Conservation (phyloP, 2,797 vertebrate species). For the Pseudochirops corinnae region DNA sequence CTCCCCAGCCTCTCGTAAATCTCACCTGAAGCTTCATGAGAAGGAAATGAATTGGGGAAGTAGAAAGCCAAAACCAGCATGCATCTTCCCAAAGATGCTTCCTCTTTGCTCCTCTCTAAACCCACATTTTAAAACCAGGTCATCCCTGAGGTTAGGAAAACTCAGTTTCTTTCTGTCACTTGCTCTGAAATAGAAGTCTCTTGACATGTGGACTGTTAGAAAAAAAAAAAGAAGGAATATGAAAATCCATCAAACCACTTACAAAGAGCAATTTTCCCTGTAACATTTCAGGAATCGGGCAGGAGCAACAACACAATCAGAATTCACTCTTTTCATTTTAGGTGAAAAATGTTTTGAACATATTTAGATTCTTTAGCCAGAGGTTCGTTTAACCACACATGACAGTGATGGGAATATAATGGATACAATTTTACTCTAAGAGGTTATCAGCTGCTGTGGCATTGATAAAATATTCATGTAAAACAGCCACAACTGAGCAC, state of each 20-base stretch:
- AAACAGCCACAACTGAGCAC: conserved; percentile 67
- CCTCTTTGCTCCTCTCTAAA: neutral
- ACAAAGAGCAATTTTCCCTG: conserved; percentile 19
- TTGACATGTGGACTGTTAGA: neutral
- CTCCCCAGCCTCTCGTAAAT: neutral
- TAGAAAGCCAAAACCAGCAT: neutral
- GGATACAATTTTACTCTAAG: conserved; percentile 61
- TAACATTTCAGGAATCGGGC: conserved; percentile 56
- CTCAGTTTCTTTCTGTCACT: neutral
- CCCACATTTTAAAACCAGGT: conserved; percentile 5
- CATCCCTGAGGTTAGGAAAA: conserved; percentile 40
- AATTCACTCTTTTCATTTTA: conserved; percentile 37
- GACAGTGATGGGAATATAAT: conserved; percentile 40
- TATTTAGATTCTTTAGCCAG: conserved; percentile 65
- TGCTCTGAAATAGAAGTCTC: conserved; percentile 21
- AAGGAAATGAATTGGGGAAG: neutral
- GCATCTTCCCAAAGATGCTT: neutral
- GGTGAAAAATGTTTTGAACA: conserved; percentile 69
- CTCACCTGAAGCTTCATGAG: neutral
- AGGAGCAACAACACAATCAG: conserved; percentile 53
- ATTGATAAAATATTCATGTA: conserved; percentile 75
- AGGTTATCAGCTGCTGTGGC: conserved; percentile 59
- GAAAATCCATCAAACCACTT: conserved; percentile 62
- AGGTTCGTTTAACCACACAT: conserved; percentile 52
- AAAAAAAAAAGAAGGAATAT: conserved; percentile 34